A percentile compares a stretch with the other conserved stretches of the same genome.
Evolutionary conservation across 2,797 vertebrate genomes (phyloP).

Genomic region (Bovichtus variegatus): DNA sequence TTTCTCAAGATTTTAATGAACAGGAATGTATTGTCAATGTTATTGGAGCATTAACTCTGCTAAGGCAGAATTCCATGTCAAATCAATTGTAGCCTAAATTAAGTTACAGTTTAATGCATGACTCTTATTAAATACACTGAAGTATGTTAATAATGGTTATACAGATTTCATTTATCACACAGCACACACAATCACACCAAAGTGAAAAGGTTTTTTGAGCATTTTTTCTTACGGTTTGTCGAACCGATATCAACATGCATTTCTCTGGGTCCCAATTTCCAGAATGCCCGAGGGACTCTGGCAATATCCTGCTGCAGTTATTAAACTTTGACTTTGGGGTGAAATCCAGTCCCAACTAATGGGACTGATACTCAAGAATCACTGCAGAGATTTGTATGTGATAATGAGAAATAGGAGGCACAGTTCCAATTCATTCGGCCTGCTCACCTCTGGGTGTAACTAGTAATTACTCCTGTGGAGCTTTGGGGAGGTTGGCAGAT

Average conservation of each 20-base stretch:
- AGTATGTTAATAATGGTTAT: not conserved
- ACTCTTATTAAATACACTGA: no score
- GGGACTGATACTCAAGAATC: constrained; percentile 43
- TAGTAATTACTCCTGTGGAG: constrained; percentile 73
- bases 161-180: not conserved
- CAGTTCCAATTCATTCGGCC: constrained; percentile 51
- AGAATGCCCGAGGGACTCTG: constrained; percentile 18
- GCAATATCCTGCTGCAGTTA: constrained; percentile 55
- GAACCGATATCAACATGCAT: constrained; percentile 14
- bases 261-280: constrained; percentile 27
- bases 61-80: not conserved
- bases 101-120: not conserved
- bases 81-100: not conserved
- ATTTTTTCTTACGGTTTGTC: constrained; percentile 12
- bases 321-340: constrained; percentile 59
- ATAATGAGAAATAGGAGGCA: constrained; percentile 68
- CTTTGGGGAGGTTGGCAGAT: constrained; percentile 67
- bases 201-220: constrained; percentile 9
- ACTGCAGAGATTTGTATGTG: constrained; percentile 57
- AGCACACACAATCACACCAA: not conserved
- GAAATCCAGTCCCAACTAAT: constrained; percentile 50
- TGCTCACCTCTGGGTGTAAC: constrained; percentile 70
- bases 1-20: not conserved
- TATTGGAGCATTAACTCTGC: not conserved
- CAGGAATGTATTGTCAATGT: not conserved